A percentile compares a stretch with the other conserved stretches of the same genome.
Conservation (phyloP, 2,797 vertebrate species). For the Artibeus jamaicensis region DNA sequence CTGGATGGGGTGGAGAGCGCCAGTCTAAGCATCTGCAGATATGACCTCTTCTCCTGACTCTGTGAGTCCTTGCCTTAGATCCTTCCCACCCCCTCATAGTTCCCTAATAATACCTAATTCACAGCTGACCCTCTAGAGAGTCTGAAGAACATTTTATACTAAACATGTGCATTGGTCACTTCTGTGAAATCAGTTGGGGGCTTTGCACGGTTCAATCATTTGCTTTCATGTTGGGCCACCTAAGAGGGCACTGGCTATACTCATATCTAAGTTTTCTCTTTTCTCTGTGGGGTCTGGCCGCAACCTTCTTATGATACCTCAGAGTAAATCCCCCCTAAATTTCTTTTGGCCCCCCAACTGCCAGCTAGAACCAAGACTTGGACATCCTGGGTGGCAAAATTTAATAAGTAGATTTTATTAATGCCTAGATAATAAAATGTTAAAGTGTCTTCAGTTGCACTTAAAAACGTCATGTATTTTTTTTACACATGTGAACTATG, state of each 20-base stretch:
- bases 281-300: background rate
- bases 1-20: background rate
- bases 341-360: conserved; percentile 50
- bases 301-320: background rate
- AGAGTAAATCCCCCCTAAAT: background rate
- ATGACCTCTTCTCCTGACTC: background rate
- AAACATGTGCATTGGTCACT: background rate
- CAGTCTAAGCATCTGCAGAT: background rate
- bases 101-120: conserved; percentile 16
- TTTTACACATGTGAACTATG: conserved; percentile 69
- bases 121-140: background rate
- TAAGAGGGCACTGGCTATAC: conserved; percentile 1
- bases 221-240: conserved; percentile 57
- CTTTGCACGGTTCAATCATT: conserved; percentile 49
- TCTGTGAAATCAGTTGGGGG: conserved; percentile 7
- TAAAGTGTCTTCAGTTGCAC: conserved; percentile 72
- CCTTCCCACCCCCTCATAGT: background rate
- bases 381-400: conserved; percentile 65
- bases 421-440: conserved; percentile 72
- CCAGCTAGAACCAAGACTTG: conserved; percentile 40
- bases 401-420: conserved; percentile 70
- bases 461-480: conserved; percentile 77
- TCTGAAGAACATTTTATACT: conserved; percentile 22
- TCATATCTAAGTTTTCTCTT: background rate
- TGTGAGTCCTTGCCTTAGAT: background rate